A percentile compares a stretch with the other conserved stretches of the same genome.
phyloP scores from a whole-genome alignment of 2,797 vertebrate genomes.

The Tragelaphus eurycerus region DNA sequence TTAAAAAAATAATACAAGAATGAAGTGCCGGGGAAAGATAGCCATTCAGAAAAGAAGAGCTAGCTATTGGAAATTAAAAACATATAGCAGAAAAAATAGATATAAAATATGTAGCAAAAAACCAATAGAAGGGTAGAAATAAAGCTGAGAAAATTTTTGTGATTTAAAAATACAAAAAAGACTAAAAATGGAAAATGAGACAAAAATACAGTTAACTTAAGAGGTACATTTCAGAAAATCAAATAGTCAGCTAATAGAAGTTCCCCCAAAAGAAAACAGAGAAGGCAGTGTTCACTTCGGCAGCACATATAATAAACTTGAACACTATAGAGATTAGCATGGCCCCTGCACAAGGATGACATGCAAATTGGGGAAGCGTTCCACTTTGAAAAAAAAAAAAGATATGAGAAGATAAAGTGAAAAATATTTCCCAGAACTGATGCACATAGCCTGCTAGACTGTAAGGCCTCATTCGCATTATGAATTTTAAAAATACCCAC shows the following conservation, averaged over 20 bases:
- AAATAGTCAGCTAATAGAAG: background rate
- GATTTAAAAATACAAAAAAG: background rate
- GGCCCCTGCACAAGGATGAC: background rate
- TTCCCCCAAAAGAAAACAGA: background rate
- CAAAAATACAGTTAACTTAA: background rate
- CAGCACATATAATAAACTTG: background rate
- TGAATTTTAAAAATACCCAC: background rate
- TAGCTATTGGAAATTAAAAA: background rate
- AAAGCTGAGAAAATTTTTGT: background rate
- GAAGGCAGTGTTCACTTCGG: background rate
- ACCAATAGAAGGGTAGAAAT: background rate
- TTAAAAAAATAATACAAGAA: background rate
- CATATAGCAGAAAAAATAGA: background rate
- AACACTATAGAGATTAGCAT: background rate
- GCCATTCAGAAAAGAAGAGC: background rate
- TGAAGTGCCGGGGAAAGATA: background rate
- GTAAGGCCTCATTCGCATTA: background rate
- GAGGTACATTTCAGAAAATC: background rate
- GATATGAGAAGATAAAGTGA: background rate
- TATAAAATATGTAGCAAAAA: background rate
- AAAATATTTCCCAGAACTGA: background rate
- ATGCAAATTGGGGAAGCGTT: background rate
- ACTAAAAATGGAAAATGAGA: constrained; percentile 6
- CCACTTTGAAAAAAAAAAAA: background rate
- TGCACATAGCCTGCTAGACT: background rate